These are phyloP conservation scores for Eubasilissa splendida DNA, from an alignment of 2,888 invertebrate species.

Conservation along the genomic window DNA sequence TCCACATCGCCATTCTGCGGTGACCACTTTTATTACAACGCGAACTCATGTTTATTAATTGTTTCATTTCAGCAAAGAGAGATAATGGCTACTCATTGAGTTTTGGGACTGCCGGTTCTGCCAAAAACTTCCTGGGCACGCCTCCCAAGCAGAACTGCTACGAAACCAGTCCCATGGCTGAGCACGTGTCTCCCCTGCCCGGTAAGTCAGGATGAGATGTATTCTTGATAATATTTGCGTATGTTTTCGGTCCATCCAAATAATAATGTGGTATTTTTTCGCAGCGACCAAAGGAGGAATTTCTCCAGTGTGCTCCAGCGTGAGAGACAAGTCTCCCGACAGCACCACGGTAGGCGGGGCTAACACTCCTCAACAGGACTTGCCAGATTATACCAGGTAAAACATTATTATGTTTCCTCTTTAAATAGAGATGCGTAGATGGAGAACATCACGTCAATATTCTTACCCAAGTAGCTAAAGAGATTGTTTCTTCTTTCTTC, in stretches of 20 bases:
- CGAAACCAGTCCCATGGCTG: constrained; percentile 70
- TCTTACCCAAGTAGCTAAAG: neutral
- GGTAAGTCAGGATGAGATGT: constrained; percentile 22
- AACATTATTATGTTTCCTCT: too few relatives aligned
- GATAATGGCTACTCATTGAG: constrained; percentile 71
- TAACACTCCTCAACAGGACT: constrained; percentile 52
- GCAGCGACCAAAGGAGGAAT: constrained; percentile 5
- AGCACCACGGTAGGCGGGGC: constrained; percentile 56
- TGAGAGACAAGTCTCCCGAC: constrained; percentile 53
- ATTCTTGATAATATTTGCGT: neutral
- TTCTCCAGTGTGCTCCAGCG: constrained; percentile 5
- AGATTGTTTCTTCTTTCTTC: neutral
- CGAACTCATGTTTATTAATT: constrained; percentile 2
- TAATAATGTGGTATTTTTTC: neutral
- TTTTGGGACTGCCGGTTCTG: constrained; percentile 70
- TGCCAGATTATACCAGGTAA: constrained; percentile 32
- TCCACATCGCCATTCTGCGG: too few relatives aligned
- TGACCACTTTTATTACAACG: too few relatives aligned
- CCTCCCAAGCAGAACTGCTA: constrained; percentile 71
- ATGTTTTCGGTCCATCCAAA: neutral
- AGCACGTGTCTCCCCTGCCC: constrained; percentile 61
- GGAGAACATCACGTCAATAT: neutral
- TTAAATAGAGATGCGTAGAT: neutral
- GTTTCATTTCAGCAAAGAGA: constrained; percentile 69
- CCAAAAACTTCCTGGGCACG: constrained; percentile 71